phyloP scores from a whole-genome alignment of 2,797 vertebrate species.

The Astyanax mexicanus region DNA sequence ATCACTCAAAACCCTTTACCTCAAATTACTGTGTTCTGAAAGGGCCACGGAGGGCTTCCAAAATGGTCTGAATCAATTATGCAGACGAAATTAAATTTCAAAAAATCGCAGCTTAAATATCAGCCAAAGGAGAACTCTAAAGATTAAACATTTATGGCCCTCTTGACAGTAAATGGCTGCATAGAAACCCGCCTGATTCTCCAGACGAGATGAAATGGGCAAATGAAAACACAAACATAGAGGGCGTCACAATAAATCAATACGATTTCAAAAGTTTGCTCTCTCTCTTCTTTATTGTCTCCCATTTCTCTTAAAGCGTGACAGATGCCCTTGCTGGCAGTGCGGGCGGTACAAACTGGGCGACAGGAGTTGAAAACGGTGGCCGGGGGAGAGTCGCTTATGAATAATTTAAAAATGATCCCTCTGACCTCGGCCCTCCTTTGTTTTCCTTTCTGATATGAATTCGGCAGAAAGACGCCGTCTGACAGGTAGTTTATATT shows the following conservation, averaged over 20 bases:
- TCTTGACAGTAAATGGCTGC: constrained; percentile 62
- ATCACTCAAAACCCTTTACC: constrained; percentile 25
- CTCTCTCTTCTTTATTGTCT: constrained; percentile 62
- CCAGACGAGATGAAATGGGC: constrained; percentile 47
- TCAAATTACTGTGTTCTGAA: constrained; percentile 17
- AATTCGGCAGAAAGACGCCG: constrained; percentile 78
- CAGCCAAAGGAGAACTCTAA: constrained; percentile 41
- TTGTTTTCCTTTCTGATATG: constrained; percentile 82
- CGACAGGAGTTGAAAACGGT: constrained; percentile 65
- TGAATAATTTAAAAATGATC: constrained; percentile 84
- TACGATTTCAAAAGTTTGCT: constrained; percentile 50
- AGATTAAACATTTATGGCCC: constrained; percentile 47
- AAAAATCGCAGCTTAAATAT: constrained; percentile 57
- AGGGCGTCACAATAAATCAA: constrained; percentile 52
- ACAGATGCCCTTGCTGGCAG: constrained; percentile 78
- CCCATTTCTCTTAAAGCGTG: constrained; percentile 56
- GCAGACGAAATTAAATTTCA: constrained; percentile 55
- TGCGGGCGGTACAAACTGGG: constrained; percentile 74
- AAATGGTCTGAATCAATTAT: constrained; percentile 68
- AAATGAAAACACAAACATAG: constrained; percentile 56
- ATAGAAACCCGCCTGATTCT: constrained; percentile 43
- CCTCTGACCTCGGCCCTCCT: constrained; percentile 77
- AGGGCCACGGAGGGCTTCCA: constrained; percentile 33
- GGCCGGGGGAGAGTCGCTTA: constrained; percentile 69
- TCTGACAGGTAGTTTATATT: constrained; percentile 82